Percentiles rank a stretch among this genome's conserved stretches.
Evolutionary conservation across 2,797 vertebrate genomes (phyloP).

Genomic region (Neoniphon sammara): DNA sequence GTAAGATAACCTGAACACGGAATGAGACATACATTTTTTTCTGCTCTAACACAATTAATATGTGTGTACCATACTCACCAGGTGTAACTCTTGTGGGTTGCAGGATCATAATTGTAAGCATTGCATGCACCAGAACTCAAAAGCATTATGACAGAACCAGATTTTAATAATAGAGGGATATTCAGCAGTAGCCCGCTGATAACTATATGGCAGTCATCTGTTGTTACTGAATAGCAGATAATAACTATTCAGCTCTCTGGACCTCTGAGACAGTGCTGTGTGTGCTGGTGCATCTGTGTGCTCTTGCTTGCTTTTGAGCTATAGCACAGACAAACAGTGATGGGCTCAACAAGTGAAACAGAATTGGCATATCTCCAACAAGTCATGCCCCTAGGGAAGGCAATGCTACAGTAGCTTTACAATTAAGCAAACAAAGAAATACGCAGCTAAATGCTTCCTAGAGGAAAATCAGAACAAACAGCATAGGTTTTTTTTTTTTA

Average conservation of each 20-base stretch:
- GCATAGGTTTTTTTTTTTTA: conserved; percentile 34
- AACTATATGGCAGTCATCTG: conserved; percentile 48
- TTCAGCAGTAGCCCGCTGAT: conserved; percentile 28
- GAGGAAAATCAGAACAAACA: conserved; percentile 74
- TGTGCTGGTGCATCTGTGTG: conserved; percentile 62
- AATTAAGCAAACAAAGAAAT: conserved; percentile 81
- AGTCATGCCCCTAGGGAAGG: conserved; percentile 72
- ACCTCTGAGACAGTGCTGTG: conserved; percentile 56
- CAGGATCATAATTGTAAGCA: neutral
- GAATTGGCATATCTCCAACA: conserved; percentile 78
- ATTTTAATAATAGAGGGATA: conserved; percentile 15
- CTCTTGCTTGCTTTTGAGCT: conserved; percentile 48
- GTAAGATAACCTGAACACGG: too few relatives aligned
- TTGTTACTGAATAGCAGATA: conserved; percentile 63
- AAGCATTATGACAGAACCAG: conserved; percentile 6
- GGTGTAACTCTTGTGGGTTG: neutral
- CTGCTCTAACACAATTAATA: too few relatives aligned
- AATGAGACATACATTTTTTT: too few relatives aligned
- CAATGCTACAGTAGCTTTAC: conserved; percentile 72
- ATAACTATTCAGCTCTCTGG: conserved; percentile 63
- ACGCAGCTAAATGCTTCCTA: conserved; percentile 77
- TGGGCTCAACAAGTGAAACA: conserved; percentile 73
- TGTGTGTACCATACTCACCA: neutral
- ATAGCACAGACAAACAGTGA: conserved; percentile 51
- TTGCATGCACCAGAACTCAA: neutral